Conservation (phyloP, 1,140 invertebrate species). For the Spodoptera frugiperda region DNA sequence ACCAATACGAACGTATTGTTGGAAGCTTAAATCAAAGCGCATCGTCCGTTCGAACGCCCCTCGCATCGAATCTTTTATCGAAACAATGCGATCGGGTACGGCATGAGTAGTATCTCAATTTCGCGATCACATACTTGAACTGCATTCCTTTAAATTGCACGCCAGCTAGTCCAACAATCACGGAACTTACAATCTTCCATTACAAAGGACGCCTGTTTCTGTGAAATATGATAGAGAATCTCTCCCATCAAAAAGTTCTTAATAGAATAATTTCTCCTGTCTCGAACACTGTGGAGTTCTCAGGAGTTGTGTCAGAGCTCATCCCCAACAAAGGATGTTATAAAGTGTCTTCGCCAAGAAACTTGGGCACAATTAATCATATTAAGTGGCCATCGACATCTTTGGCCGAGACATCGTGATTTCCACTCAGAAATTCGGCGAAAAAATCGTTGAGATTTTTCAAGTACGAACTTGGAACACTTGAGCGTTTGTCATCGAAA, state of each 20-base stretch:
- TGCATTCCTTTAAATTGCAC: not conserved
- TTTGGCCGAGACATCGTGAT: slow-evolving; percentile 44
- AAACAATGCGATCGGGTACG: not conserved
- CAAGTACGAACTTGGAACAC: not conserved
- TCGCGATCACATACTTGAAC: not conserved
- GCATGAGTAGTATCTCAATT: not conserved
- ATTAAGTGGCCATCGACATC: slow-evolving; percentile 50
- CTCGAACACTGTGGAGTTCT: slow-evolving; percentile 41
- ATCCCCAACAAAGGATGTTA: slow-evolving; percentile 48
- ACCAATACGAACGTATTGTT: no score
- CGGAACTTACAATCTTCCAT: not conserved
- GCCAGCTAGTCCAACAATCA: not conserved
- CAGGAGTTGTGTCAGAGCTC: slow-evolving; percentile 29
- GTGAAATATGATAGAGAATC: slow-evolving; percentile 49
- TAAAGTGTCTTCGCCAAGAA: slow-evolving; percentile 47
- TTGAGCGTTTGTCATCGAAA: slow-evolving; percentile 25
- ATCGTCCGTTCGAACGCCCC: no score
- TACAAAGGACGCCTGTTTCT: slow-evolving; percentile 36
- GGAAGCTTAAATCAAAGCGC: no score
- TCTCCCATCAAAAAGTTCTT: slow-evolving; percentile 48
- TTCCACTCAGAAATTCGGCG: slow-evolving; percentile 42
- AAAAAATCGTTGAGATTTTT: slow-evolving; percentile 34
- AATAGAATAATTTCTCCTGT: slow-evolving; percentile 50
- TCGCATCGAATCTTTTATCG: not conserved
- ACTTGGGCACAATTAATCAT: slow-evolving; percentile 49